phyloP scores from a whole-genome alignment of 2,888 invertebrate species.

The Cephus nigrinus region DNA sequence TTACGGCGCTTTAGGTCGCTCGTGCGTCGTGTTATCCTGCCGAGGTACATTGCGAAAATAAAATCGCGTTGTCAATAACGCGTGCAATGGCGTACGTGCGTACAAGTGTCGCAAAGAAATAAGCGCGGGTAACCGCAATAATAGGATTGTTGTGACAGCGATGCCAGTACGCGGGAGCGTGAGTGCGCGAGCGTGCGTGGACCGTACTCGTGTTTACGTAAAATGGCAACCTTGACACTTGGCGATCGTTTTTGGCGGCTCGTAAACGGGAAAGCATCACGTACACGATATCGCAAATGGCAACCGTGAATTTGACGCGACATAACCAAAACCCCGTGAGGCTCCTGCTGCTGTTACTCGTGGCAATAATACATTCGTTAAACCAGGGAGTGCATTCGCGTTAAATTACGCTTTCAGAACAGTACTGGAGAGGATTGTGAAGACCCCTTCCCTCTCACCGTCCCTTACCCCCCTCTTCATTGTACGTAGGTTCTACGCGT shows the following conservation, averaged over 20 bases:
- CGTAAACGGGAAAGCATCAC: conserved; percentile 13
- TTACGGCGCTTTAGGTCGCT: conserved; percentile 5
- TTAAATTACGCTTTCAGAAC: background rate
- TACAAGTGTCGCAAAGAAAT: conserved; percentile 39
- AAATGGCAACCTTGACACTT: conserved; percentile 64
- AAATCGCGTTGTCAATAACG: background rate
- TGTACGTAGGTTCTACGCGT: background rate
- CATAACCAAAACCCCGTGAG: background rate
- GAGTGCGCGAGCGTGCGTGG: conserved; percentile 16
- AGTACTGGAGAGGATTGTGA: background rate
- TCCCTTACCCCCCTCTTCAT: background rate
- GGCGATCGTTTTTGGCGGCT: conserved; percentile 53
- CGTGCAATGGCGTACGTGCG: conserved; percentile 10
- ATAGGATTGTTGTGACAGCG: conserved; percentile 56
- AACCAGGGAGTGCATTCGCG: background rate
- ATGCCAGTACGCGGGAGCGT: conserved; percentile 24
- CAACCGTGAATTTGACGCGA: background rate
- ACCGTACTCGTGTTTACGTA: conserved; percentile 30
- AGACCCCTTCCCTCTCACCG: no score
- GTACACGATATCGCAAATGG: background rate
- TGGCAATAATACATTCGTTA: background rate
- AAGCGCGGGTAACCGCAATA: conserved; percentile 38
- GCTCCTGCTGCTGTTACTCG: background rate
- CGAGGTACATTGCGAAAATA: background rate
- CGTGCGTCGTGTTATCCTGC: background rate